Evolutionary conservation across 2,888 invertebrate genomes (phyloP).

Genomic region (Microchrysa polita): DNA sequence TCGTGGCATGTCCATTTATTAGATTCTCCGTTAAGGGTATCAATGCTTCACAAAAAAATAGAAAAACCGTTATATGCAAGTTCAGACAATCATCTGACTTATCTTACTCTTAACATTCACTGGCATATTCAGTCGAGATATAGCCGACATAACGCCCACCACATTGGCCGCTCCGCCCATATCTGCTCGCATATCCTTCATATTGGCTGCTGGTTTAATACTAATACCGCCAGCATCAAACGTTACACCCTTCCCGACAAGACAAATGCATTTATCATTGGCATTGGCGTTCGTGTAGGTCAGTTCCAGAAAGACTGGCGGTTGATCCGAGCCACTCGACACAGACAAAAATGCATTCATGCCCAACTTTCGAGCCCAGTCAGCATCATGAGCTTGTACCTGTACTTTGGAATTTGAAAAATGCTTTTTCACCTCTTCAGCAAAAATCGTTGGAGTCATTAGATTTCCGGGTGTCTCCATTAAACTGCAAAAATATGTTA

Average conservation of each 20-base stretch:
- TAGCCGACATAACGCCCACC: constrained; percentile 72
- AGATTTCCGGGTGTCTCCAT: constrained; percentile 81
- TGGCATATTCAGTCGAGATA: constrained; percentile 73
- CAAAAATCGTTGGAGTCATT: constrained; percentile 79
- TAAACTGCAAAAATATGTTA: constrained; percentile 57
- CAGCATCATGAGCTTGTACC: constrained; percentile 69
- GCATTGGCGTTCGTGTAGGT: constrained; percentile 70
- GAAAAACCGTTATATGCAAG: neutral
- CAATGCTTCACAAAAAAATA: constrained; percentile 58
- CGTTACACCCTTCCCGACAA: constrained; percentile 76
- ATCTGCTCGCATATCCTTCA: constrained; percentile 77
- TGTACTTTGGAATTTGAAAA: constrained; percentile 52
- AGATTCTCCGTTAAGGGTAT: constrained; percentile 81
- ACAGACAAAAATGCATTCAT: constrained; percentile 81
- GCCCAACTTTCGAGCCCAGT: constrained; percentile 78
- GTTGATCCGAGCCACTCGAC: constrained; percentile 76
- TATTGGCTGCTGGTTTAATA: constrained; percentile 67
- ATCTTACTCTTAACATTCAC: constrained; percentile 71
- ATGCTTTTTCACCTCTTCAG: constrained; percentile 67
- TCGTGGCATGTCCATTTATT: constrained; percentile 77
- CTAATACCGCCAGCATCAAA: constrained; percentile 80
- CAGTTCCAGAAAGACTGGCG: constrained; percentile 78
- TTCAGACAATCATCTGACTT: neutral
- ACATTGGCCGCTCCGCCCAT: constrained; percentile 86
- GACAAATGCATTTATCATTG: constrained; percentile 68